phyloP scores from a whole-genome alignment of 2,113 vertebrate species.

The Prietella phreatophila region DNA sequence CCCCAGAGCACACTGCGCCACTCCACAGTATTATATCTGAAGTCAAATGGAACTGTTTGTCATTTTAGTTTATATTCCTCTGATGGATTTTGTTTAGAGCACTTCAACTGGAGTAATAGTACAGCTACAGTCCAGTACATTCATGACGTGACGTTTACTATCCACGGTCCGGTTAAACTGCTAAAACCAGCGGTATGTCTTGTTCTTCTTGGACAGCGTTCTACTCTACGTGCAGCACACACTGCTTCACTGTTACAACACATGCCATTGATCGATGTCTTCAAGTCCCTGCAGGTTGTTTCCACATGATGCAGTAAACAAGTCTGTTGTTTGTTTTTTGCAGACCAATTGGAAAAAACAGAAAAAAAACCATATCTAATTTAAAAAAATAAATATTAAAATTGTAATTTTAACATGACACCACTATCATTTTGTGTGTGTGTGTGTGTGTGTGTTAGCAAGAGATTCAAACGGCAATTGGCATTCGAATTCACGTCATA shows the following conservation, averaged over 20 bases:
- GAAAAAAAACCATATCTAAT: not conserved
- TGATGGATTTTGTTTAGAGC: too few species aligned
- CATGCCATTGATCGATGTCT: not conserved
- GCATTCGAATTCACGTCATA: not conserved
- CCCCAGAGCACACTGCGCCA: too few species aligned
- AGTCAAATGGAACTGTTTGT: too few species aligned
- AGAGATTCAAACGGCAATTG: not conserved
- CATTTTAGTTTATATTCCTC: too few species aligned
- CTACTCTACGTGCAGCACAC: not conserved
- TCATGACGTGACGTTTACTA: not conserved
- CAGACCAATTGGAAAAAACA: not conserved
- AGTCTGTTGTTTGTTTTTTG: not conserved
- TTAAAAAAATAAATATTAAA: not conserved
- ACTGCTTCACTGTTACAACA: not conserved
- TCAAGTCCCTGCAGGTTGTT: not conserved
- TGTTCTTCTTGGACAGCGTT: not conserved
- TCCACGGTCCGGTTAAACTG: not conserved
- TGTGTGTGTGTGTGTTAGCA: not conserved
- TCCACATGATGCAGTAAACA: not conserved
- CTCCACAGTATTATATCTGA: too few species aligned
- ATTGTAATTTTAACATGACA: not conserved
- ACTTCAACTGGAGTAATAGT: not conserved
- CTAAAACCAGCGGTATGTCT: not conserved
- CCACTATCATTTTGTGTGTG: not conserved
- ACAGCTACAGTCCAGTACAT: not conserved